Conservation (phyloP, 2,113 vertebrate genomes). For the Melanostigma gelatinosum region DNA sequence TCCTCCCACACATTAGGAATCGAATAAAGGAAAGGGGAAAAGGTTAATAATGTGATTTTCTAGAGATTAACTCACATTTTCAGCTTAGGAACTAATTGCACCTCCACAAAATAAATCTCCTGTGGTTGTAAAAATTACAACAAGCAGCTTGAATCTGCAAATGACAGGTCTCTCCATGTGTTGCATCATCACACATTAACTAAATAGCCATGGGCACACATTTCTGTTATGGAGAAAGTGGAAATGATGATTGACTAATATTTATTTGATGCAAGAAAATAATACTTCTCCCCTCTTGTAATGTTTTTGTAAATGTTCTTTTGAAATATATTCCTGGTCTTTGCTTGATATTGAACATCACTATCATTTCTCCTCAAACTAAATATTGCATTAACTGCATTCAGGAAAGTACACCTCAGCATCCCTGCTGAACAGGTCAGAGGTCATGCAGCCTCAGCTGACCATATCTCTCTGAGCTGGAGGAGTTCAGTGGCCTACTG, state of each 20-base stretch:
- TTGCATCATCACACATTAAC: not conserved
- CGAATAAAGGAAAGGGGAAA: not conserved
- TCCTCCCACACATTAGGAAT: not conserved
- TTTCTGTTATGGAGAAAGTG: not conserved
- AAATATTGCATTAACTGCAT: not conserved
- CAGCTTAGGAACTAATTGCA: not conserved
- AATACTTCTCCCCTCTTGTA: not conserved
- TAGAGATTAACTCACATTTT: not conserved
- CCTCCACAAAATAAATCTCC: not conserved
- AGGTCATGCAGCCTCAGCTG: not conserved
- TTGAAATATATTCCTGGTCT: not conserved
- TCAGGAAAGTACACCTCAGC: not conserved
- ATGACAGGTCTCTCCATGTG: not conserved
- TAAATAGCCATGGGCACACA: not conserved
- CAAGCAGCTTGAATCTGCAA: slow-evolving; percentile 7
- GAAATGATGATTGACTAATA: not conserved
- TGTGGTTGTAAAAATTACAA: not conserved
- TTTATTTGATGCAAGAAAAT: not conserved
- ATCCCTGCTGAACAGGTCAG: not conserved
- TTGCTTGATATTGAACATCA: not conserved
- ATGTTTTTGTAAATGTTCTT: not conserved
- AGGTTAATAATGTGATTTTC: not conserved
- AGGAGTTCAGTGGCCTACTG: not conserved
- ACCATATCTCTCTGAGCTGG: not conserved
- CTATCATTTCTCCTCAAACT: not conserved